These are phyloP conservation scores for Triplophysa bombifrons DNA, from an alignment of 2,797 vertebrate genomes.

Conservation along the genomic window DNA sequence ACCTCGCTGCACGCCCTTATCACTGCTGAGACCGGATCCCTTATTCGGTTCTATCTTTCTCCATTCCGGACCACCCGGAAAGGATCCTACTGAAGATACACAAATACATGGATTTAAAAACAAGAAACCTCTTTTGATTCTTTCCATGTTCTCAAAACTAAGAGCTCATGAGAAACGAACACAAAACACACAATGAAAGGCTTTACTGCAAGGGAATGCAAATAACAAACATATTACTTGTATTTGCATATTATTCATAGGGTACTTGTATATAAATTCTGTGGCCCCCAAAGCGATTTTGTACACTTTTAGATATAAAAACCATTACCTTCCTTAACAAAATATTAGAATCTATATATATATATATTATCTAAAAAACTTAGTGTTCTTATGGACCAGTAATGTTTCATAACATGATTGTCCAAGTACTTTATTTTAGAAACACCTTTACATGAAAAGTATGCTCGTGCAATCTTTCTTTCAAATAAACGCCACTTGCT, in stretches of 20 bases:
- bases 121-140: slow-evolving; percentile 32
- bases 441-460: no score
- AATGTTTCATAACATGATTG: no score
- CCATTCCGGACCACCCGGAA: slow-evolving; percentile 58
- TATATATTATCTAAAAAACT: no score
- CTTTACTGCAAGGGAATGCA: background rate
- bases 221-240: slow-evolving; percentile 6
- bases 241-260: slow-evolving; percentile 14
- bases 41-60: slow-evolving; percentile 47
- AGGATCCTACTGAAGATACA: slow-evolving; percentile 53
- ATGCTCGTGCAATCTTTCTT: no score
- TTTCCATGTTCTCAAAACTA: slow-evolving; percentile 36
- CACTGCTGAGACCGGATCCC: slow-evolving; percentile 34
- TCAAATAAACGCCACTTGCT: no score
- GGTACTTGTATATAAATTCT: background rate
- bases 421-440: no score
- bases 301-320: background rate
- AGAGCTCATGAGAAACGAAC: slow-evolving; percentile 25
- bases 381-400: no score
- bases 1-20: slow-evolving; percentile 33
- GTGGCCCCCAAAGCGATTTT: background rate
- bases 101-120: slow-evolving; percentile 43
- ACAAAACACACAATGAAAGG: slow-evolving; percentile 15
- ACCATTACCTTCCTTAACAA: background rate
- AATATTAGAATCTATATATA: no score